Conservation (phyloP, 2,888 invertebrate genomes). For the Acleris literana region DNA sequence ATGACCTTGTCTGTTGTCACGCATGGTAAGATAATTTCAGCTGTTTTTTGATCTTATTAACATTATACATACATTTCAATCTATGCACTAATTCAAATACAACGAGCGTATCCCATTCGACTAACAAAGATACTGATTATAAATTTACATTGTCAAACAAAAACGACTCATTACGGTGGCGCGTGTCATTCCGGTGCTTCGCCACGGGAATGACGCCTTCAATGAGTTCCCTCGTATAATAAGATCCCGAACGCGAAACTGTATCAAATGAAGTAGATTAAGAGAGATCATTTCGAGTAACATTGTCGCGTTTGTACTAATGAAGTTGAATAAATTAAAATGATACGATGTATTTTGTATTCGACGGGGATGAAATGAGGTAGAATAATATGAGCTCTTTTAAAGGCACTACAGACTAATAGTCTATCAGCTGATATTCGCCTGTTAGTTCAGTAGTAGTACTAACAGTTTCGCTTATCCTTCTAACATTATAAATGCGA, state of each 20-base stretch:
- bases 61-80: no score
- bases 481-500: no score
- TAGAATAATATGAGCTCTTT: not conserved
- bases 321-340: constrained; percentile 25
- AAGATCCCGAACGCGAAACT: constrained; percentile 72
- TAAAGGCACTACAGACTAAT: not conserved
- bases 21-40: no score
- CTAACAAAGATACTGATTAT: constrained; percentile 1
- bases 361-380: not conserved
- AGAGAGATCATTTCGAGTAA: constrained; percentile 34
- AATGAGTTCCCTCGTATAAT: constrained; percentile 58
- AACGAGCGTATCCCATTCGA: no score
- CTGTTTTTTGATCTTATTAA: no score
- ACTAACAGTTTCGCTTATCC: no score
- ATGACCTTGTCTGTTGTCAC: no score
- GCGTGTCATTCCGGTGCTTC: constrained; percentile 48
- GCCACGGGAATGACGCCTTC: constrained; percentile 50
- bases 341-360: no score
- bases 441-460: no score
- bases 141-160: constrained; percentile 20
- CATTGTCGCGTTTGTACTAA: constrained; percentile 22
- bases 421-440: no score
- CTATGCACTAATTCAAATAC: no score
- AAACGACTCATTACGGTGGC: constrained; percentile 49
- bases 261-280: constrained; percentile 61